These are phyloP conservation scores for Vulpes lagopus DNA, from an alignment of 2,113 vertebrate species.

Conservation along the genomic window DNA sequence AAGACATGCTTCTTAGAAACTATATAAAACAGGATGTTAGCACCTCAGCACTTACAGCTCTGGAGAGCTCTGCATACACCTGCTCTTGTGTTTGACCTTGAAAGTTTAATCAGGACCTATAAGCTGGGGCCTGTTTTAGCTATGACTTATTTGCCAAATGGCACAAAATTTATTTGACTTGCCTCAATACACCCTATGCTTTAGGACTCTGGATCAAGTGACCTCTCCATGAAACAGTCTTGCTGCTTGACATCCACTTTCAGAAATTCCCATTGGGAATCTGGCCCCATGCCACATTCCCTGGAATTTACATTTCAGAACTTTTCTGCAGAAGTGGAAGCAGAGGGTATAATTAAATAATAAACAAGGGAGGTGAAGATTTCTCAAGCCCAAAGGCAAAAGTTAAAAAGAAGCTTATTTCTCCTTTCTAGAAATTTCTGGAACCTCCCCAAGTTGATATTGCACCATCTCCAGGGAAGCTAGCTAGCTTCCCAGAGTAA, in stretches of 20 bases:
- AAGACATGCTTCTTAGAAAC: not conserved
- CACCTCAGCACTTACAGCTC: not conserved
- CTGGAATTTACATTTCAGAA: conserved; percentile 50
- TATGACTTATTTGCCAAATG: conserved; percentile 54
- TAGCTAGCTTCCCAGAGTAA: conserved; percentile 7
- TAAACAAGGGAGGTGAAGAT: conserved; percentile 26
- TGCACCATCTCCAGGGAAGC: not conserved
- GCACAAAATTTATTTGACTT: conserved; percentile 59
- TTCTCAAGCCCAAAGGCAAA: conserved; percentile 19
- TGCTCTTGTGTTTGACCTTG: conserved; percentile 64
- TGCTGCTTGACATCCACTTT: conserved; percentile 55
- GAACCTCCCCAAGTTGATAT: conserved; percentile 13
- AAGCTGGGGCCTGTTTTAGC: conserved; percentile 40
- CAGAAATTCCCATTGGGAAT: conserved; percentile 52
- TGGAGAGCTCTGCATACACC: not conserved
- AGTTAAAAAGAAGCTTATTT: conserved; percentile 55
- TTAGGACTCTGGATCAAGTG: conserved; percentile 59
- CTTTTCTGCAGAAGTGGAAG: not conserved
- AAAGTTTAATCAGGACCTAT: not conserved
- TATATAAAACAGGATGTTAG: not conserved
- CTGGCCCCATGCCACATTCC: not conserved
- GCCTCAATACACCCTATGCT: not conserved
- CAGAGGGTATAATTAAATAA: conserved; percentile 35
- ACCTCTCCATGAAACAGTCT: conserved; percentile 60
- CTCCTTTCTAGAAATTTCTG: conserved; percentile 61